phyloP scores from a whole-genome alignment of 2,797 vertebrate genomes.

The Ispidina picta region DNA sequence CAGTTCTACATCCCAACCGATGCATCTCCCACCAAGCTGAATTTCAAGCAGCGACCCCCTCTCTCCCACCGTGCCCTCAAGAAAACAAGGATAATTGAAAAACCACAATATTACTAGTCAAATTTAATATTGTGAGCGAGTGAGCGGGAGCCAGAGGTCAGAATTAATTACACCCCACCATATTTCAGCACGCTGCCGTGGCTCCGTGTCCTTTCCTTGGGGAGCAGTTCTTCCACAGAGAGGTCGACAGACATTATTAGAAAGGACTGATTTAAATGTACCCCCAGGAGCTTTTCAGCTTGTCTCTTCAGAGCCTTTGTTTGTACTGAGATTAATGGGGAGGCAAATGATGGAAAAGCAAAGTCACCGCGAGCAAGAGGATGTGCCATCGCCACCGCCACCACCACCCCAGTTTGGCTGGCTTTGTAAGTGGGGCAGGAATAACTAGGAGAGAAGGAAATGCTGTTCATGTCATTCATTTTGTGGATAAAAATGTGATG shows the following conservation, averaged over 20 bases:
- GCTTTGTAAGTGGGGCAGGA: neutral
- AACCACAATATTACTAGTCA: conserved; percentile 68
- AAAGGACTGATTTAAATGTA: conserved; percentile 74
- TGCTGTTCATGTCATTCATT: neutral
- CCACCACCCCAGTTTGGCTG: neutral
- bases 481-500: neutral
- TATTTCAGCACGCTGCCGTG: conserved; percentile 38
- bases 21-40: neutral
- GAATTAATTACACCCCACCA: conserved; percentile 76
- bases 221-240: conserved; percentile 57
- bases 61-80: neutral
- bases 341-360: conserved; percentile 56
- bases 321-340: conserved; percentile 76
- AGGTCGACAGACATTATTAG: conserved; percentile 71
- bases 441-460: neutral
- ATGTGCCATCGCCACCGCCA: neutral
- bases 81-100: conserved; percentile 70
- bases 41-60: neutral
- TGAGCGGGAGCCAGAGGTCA: conserved; percentile 70
- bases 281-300: conserved; percentile 77
- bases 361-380: conserved; percentile 56
- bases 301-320: conserved; percentile 75
- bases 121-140: conserved; percentile 71
- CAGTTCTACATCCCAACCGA: neutral
- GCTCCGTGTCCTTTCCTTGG: conserved; percentile 64